A percentile compares a stretch with the other conserved stretches of the same genome.
Evolutionary conservation across 2,113 vertebrate genomes (phyloP).

Genomic region (Pachyramphus minor): DNA sequence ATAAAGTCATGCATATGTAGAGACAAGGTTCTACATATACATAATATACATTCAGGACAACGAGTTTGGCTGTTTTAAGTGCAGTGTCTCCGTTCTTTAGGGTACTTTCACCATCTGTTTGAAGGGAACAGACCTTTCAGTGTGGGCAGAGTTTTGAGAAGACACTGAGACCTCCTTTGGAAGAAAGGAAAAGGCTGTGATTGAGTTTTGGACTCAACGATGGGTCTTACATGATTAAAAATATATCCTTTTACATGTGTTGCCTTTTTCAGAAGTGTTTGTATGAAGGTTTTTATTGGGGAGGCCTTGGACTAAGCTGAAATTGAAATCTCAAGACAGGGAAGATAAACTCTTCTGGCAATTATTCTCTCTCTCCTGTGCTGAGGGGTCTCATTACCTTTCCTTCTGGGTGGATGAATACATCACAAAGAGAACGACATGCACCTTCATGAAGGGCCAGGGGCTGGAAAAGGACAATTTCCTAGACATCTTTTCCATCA

Average conservation of each 20-base stretch:
- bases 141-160: neutral
- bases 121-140: neutral
- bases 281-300: neutral
- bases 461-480: neutral
- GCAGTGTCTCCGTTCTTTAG: neutral
- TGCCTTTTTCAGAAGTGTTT: neutral
- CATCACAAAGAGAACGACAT: neutral
- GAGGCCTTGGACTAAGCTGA: neutral
- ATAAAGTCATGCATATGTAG: neutral
- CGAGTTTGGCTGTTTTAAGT: neutral
- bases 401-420: neutral
- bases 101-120: neutral
- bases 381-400: neutral
- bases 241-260: neutral
- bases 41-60: neutral
- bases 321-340: neutral
- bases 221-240: neutral
- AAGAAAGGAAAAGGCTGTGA: neutral
- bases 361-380: neutral
- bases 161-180: neutral
- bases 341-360: neutral
- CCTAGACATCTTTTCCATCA: neutral
- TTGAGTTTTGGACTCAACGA: neutral
- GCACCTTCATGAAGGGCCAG: neutral
- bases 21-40: neutral